phyloP scores from a whole-genome alignment of 2,797 vertebrate species.

The Arremon aurantiirostris region DNA sequence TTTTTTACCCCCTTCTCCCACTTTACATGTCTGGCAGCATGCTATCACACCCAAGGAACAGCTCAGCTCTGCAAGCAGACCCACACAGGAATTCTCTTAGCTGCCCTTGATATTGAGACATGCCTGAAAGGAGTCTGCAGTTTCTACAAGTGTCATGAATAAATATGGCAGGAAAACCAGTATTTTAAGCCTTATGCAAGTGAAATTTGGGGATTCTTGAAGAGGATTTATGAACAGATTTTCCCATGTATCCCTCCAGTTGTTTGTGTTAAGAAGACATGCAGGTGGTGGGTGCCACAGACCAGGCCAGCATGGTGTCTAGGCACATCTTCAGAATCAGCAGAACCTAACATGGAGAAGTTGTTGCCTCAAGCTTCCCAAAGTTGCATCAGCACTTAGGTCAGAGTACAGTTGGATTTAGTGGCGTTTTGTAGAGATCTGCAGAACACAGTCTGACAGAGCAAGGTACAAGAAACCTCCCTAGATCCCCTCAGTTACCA shows the following conservation, averaged over 20 bases:
- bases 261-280: neutral
- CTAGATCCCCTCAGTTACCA: neutral
- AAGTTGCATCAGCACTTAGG: neutral
- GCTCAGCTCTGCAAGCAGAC: neutral
- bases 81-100: neutral
- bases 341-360: neutral
- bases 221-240: neutral
- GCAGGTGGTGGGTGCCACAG: neutral
- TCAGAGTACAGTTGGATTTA: neutral
- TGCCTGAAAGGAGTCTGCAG: neutral
- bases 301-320: too few species aligned
- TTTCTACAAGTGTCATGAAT: neutral
- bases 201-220: neutral
- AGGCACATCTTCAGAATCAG: neutral
- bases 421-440: neutral
- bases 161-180: neutral
- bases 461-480: accelerated
- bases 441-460: neutral
- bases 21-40: neutral
- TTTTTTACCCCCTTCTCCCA: neutral
- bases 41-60: neutral
- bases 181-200: neutral
- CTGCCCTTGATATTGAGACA: neutral
- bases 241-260: neutral
- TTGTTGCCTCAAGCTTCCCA: neutral